phyloP scores from a whole-genome alignment of 1,140 invertebrate species.

The Sesamia nonagrioides region DNA sequence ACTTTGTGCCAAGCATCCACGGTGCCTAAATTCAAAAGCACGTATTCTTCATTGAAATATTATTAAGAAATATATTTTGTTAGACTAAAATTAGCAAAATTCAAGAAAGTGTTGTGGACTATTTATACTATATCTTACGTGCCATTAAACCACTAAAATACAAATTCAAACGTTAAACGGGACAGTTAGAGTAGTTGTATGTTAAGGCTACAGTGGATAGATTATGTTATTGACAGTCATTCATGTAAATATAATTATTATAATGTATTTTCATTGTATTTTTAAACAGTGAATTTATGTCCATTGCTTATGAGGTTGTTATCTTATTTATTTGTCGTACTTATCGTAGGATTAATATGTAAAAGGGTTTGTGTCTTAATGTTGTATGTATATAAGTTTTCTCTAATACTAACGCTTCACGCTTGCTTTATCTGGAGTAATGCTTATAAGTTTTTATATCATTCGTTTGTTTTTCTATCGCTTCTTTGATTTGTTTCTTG shows the following conservation, averaged over 20 bases:
- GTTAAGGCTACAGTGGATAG: slow-evolving; percentile 32
- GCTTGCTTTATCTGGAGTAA: slow-evolving; percentile 74
- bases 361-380: slow-evolving; percentile 71
- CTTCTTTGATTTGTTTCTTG: slow-evolving; percentile 65
- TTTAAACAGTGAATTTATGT: slow-evolving; percentile 68
- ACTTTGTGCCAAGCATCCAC: slow-evolving; percentile 41
- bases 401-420: slow-evolving; percentile 68
- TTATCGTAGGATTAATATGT: slow-evolving; percentile 66
- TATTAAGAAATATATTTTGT: slow-evolving; percentile 46
- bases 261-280: slow-evolving; percentile 65
- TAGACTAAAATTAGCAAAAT: slow-evolving; percentile 34
- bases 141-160: slow-evolving; percentile 40
- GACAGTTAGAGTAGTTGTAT: slow-evolving; percentile 20
- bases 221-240: slow-evolving; percentile 31
- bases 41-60: slow-evolving; percentile 26
- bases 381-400: slow-evolving; percentile 70
- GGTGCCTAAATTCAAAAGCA: slow-evolving; percentile 39
- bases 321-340: slow-evolving; percentile 72
- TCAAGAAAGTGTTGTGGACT: slow-evolving; percentile 26
- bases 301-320: slow-evolving; percentile 68
- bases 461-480: slow-evolving; percentile 67
- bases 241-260: slow-evolving; percentile 41
- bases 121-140: slow-evolving; percentile 25
- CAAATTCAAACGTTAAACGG: slow-evolving; percentile 31
- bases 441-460: slow-evolving; percentile 58